A percentile compares a stretch with the other conserved stretches of the same genome.
Evolutionary conservation across 2,113 vertebrate species (phyloP).

Genomic region (Empidonax traillii): DNA sequence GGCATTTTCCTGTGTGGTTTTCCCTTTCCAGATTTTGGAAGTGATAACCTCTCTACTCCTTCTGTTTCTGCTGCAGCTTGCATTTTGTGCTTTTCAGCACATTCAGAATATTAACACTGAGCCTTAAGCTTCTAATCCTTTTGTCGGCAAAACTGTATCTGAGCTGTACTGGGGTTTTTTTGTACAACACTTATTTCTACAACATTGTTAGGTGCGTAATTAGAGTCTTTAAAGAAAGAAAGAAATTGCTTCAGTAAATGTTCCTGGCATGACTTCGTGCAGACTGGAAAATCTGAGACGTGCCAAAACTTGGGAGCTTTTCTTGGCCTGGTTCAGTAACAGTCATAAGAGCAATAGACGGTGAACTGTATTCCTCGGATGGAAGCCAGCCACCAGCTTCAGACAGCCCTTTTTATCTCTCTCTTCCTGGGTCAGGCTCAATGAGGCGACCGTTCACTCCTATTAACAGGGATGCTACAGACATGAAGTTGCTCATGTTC

Average conservation of each 20-base stretch:
- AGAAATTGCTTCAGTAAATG: slow-evolving; percentile 51
- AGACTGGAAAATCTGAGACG: slow-evolving; percentile 58
- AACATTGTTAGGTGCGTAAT: slow-evolving; percentile 43
- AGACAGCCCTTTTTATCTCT: slow-evolving; percentile 27
- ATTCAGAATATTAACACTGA: not conserved
- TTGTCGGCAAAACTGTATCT: not conserved
- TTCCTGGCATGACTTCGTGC: slow-evolving; percentile 57
- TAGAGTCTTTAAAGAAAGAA: slow-evolving; percentile 43
- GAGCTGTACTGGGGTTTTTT: not conserved
- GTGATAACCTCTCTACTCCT: not conserved
- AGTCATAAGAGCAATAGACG: slow-evolving; percentile 60
- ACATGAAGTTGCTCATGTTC: not conserved
- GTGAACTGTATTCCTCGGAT: slow-evolving; percentile 48
- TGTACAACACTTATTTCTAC: slow-evolving; percentile 4
- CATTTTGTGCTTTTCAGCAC: not conserved
- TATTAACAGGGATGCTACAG: not conserved
- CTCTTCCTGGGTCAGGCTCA: slow-evolving; percentile 19
- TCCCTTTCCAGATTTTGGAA: slow-evolving; percentile 4
- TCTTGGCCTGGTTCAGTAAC: slow-evolving; percentile 36
- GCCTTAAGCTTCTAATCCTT: slow-evolving; percentile 9
- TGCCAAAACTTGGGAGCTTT: slow-evolving; percentile 61
- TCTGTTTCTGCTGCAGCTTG: slow-evolving; percentile 8
- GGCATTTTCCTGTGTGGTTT: not conserved
- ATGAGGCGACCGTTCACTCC: not conserved
- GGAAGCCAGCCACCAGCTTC: slow-evolving; percentile 25